Evolutionary conservation across 2,113 vertebrate species (phyloP).

Genomic region (Otus sunia): DNA sequence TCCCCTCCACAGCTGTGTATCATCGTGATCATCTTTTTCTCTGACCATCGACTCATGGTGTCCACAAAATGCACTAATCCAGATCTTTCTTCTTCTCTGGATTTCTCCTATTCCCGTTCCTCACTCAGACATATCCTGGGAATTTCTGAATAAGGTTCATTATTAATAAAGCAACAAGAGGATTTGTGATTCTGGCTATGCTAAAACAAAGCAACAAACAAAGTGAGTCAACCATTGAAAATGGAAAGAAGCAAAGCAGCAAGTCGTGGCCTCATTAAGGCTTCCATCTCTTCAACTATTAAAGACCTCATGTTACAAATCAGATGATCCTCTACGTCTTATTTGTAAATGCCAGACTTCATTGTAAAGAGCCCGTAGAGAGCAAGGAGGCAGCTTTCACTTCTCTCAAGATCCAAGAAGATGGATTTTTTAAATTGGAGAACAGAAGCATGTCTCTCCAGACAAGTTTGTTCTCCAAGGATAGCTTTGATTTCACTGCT

Average conservation of each 20-base stretch:
- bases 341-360: constrained; percentile 34
- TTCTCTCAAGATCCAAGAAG: neutral
- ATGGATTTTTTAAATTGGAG: constrained; percentile 49
- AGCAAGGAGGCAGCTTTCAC: neutral
- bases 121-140: neutral
- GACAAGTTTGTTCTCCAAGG: constrained; percentile 55
- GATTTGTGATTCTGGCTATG: neutral
- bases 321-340: neutral
- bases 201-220: neutral
- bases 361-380: neutral
- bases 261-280: constrained; percentile 3
- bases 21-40: neutral
- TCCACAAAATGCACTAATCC: neutral
- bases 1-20: neutral
- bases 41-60: neutral
- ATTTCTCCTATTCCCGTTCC: neutral
- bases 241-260: neutral
- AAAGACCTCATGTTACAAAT: constrained; percentile 13
- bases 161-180: neutral
- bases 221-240: neutral
- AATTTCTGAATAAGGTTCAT: neutral
- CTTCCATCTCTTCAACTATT: neutral
- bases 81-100: neutral
- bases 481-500: constrained; percentile 59
- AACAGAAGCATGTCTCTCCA: constrained; percentile 2